phyloP scores from a whole-genome alignment of 2,113 vertebrate genomes.

The Raja brachyura region DNA sequence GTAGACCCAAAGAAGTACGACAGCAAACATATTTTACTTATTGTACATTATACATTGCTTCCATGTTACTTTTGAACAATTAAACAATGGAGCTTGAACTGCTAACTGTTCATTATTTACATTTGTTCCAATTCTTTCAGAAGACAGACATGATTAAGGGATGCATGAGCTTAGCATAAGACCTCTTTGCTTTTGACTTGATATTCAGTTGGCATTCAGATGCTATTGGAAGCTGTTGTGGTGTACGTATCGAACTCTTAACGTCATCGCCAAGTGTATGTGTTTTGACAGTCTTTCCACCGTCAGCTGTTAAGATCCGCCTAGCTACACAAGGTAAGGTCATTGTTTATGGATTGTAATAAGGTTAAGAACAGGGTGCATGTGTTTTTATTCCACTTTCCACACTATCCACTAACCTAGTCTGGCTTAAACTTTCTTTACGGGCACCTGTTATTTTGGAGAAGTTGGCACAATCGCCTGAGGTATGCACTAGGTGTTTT shows the following conservation, averaged over 20 bases:
- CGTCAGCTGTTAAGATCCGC: neutral
- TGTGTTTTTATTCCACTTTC: neutral
- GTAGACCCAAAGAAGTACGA: constrained; percentile 76
- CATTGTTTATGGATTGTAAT: neutral
- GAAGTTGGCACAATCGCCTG: neutral
- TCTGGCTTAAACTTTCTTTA: neutral
- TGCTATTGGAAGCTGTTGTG: neutral
- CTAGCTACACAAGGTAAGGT: neutral
- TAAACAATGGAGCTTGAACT: constrained; percentile 54
- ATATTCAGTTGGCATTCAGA: neutral
- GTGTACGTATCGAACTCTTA: neutral
- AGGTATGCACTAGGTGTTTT: neutral
- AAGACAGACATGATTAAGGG: neutral
- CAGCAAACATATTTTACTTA: constrained; percentile 69
- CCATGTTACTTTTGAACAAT: constrained; percentile 70
- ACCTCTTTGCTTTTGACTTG: neutral
- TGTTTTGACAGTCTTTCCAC: neutral
- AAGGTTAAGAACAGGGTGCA: neutral
- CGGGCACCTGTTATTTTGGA: neutral
- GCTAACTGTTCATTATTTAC: constrained; percentile 31
- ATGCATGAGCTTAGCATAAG: neutral
- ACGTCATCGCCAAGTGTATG: neutral
- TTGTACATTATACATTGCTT: constrained; percentile 70
- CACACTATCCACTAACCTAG: neutral
- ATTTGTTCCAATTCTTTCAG: neutral